Conservation (phyloP, 2,113 vertebrate genomes). For the Megalops atlanticus region DNA sequence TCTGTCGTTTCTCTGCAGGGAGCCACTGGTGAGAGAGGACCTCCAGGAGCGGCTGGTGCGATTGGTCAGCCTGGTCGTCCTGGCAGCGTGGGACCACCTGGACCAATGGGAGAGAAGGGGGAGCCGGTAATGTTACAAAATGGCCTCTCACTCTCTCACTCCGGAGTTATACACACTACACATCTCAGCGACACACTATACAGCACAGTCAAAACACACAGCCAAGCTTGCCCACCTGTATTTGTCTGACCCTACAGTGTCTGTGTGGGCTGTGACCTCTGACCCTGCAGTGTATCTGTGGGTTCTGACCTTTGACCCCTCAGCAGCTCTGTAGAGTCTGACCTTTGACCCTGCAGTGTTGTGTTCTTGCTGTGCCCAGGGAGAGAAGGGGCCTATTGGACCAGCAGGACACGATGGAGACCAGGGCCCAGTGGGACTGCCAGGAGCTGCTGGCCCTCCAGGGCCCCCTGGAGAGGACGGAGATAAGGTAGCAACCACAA, state of each 20-base stretch:
- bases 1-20: constrained; percentile 67
- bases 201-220: too few relatives aligned
- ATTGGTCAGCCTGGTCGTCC: constrained; percentile 85
- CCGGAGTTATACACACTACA: too few relatives aligned
- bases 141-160: neutral
- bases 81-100: constrained; percentile 75
- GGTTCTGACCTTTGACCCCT: neutral
- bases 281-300: neutral
- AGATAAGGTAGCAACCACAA: constrained; percentile 76
- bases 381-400: constrained; percentile 81
- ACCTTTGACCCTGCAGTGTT: neutral
- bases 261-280: neutral
- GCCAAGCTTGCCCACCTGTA: neutral
- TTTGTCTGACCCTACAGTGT: neutral
- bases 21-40: constrained; percentile 82
- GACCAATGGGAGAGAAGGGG: constrained; percentile 86
- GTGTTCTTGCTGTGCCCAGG: constrained; percentile 63
- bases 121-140: constrained; percentile 77
- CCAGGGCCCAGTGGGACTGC: constrained; percentile 75
- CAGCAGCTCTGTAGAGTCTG: neutral
- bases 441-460: constrained; percentile 69
- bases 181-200: too few relatives aligned
- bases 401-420: constrained; percentile 80
- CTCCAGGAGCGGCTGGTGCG: constrained; percentile 77
- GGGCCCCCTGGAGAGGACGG: constrained; percentile 87